Evolutionary conservation across 2,888 invertebrate genomes (phyloP).

Genomic region (Aspidiotus destructor): DNA sequence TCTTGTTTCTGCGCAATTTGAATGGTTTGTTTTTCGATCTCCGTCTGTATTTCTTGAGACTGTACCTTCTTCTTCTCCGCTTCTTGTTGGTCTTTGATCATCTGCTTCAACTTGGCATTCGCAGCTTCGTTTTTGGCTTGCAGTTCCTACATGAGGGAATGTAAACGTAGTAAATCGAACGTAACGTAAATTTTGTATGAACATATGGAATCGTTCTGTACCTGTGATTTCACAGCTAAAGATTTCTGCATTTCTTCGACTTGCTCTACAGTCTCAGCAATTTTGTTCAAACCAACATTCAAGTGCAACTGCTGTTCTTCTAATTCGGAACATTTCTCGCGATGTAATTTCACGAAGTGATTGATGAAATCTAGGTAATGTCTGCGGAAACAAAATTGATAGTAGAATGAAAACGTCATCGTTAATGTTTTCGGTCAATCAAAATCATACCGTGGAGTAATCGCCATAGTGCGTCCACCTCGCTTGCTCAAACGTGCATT

Average conservation of each 20-base stretch:
- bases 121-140: constrained; percentile 98
- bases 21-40: constrained; percentile 66
- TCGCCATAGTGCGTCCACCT: constrained; percentile 91
- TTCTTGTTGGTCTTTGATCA: constrained; percentile 98
- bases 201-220: constrained; percentile 38
- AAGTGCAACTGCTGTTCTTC: constrained; percentile 98
- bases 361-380: constrained; percentile 99
- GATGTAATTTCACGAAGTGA: constrained; percentile 95
- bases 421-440: background rate
- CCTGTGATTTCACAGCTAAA: constrained; percentile 88
- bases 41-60: constrained; percentile 90
- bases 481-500: constrained; percentile 82
- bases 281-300: constrained; percentile 97
- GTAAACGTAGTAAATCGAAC: background rate
- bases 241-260: constrained; percentile 99
- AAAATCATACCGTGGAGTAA: constrained; percentile 66
- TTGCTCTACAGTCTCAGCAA: constrained; percentile 97
- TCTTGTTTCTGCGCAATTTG: constrained; percentile 88
- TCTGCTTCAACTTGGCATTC: constrained; percentile 96
- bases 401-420: too few species aligned
- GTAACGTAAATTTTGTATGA: background rate
- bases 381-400: constrained; percentile 42
- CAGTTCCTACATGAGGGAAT: constrained; percentile 50
- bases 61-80: constrained; percentile 98
- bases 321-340: constrained; percentile 93